Conservation (phyloP, 2,113 vertebrate species). For the Cyrtonyx montezumae region DNA sequence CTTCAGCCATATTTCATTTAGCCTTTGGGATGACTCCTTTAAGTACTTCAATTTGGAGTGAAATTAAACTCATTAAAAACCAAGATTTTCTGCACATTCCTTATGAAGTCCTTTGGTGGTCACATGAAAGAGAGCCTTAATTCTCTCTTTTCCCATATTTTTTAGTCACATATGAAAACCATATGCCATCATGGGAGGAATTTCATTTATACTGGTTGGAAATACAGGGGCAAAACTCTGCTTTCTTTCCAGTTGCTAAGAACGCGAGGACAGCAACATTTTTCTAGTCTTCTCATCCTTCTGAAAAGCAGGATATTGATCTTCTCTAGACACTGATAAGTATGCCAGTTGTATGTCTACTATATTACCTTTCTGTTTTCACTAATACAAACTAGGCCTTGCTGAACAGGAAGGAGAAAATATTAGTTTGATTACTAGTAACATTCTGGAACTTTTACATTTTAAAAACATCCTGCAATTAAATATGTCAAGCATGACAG, state of each 20-base stretch:
- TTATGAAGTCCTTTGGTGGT: neutral
- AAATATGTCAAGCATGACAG: constrained; percentile 1
- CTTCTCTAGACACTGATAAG: neutral
- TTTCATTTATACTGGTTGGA: neutral
- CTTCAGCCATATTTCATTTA: neutral
- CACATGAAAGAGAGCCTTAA: neutral
- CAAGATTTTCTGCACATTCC: neutral
- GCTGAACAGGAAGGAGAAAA: neutral
- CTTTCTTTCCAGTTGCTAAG: neutral
- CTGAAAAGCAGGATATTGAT: neutral
- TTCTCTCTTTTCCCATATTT: neutral
- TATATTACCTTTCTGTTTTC: neutral
- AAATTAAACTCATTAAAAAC: neutral
- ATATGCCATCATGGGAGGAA: neutral
- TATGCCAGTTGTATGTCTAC: neutral
- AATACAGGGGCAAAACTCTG: neutral
- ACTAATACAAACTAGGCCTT: neutral
- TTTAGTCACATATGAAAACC: neutral
- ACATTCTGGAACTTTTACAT: neutral
- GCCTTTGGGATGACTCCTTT: neutral
- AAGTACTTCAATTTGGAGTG: neutral
- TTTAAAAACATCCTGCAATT: neutral
- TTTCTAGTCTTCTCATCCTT: neutral
- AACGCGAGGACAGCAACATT: neutral
- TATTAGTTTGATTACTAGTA: constrained; percentile 31